These are phyloP conservation scores for Apodemus sylvaticus DNA, from an alignment of 2,113 vertebrate genomes.

Conservation along the genomic window DNA sequence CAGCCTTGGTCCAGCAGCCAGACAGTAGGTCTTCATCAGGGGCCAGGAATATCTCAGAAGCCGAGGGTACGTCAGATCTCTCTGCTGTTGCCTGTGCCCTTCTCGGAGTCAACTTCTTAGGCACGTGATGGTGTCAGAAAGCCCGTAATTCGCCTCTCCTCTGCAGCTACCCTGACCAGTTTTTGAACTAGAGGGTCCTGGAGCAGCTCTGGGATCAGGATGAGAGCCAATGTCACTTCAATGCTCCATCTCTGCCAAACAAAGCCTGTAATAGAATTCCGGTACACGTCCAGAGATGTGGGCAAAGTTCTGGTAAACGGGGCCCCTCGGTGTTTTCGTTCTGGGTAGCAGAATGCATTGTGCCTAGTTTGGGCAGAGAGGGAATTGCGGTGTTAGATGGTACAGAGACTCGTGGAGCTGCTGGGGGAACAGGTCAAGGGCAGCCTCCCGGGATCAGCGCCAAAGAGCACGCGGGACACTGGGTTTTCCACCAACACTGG, in stretches of 20 bases:
- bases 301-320: rapidly evolving
- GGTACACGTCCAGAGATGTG: rapidly evolving
- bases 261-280: neutral
- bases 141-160: neutral
- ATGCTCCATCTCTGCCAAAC: neutral
- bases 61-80: neutral
- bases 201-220: neutral
- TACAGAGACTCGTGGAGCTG: too few species aligned
- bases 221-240: neutral
- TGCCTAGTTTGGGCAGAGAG: neutral
- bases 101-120: neutral
- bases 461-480: rapidly evolving
- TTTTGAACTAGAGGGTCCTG: neutral
- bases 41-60: neutral
- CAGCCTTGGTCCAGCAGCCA: neutral
- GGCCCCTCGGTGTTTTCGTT: neutral
- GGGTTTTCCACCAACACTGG: too few species aligned
- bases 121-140: neutral
- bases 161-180: neutral
- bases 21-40: neutral
- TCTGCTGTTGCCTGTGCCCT: too few species aligned
- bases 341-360: rapidly evolving
- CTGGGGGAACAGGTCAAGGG: neutral
- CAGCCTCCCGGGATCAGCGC: neutral
- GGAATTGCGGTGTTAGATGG: rapidly evolving